Base-by-base conservation (phyloP, 2,797 vertebrate genomes). In the Hyperoplus lanceolatus region DNA sequence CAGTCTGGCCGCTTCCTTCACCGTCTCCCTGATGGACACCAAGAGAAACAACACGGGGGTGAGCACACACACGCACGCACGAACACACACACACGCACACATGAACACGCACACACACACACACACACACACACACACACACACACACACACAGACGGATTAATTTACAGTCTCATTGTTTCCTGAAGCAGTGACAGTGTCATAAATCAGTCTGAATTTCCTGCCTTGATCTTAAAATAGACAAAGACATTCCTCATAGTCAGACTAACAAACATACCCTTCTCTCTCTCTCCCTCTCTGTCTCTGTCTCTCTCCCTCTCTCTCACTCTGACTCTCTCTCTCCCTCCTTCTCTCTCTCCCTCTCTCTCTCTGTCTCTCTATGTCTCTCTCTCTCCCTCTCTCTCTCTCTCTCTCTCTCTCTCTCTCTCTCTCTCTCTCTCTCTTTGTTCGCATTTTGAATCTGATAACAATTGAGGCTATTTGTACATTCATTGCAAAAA, bases 21-120 rank as follows among this genome's bases (percentile, higher is more conserved):
- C 95, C 0, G 88, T 96, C 7, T 96, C 97, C 0, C 87, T 98
- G 69, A 80, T 97, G 89, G 97, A 98, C 86, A 89, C 93, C 81
- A 97, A 97, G 93, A 96, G 92, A 51, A 98, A 97, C 91, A 97
- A 87, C 86, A 98, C 96, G 0, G 97, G 97, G 94, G 97, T 98
- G 85, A 96, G 96, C 29, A 1, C 4, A 5, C n/a, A 13, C 61
- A 38, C 54, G 43, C 56, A 62, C 65, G 68, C 61, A 72, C 53
- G 60, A 51, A 73, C 62, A 72, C 65, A 63, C 58, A 43, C 59
- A 71, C 53, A 56, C 58, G 48, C 58, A 46, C 8, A 29, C 15
- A 42, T 53, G 39, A 3, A 1, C 5, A 4, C n/a, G 11, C 61
- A 29, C 54, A 46, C 56, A 59, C 65, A 70, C 61, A 69, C 53